Conservation (phyloP, 2,888 invertebrate genomes). For the Willowsia nigromaculata region DNA sequence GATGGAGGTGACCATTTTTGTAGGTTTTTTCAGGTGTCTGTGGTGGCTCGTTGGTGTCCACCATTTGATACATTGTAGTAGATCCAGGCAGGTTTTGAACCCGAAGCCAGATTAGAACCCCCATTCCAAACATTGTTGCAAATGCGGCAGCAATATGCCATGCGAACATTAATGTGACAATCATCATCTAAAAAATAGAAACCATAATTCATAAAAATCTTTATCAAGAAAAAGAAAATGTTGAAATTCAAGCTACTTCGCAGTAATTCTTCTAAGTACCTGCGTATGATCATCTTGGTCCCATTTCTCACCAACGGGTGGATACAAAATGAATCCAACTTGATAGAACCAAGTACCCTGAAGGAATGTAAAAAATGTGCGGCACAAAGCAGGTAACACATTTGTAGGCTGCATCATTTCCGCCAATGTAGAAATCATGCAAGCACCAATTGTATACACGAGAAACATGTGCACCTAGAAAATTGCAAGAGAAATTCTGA, state of each 20-base stretch:
- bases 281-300: conserved; percentile 80
- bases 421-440: conserved; percentile 79
- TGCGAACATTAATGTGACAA: conserved; percentile 80
- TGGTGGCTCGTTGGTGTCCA: conserved; percentile 75
- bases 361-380: conserved; percentile 81
- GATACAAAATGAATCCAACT: conserved; percentile 82
- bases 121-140: conserved; percentile 73
- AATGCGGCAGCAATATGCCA: conserved; percentile 78
- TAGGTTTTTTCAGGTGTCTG: conserved; percentile 57
- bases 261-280: conserved; percentile 51
- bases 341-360: conserved; percentile 83
- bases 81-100: conserved; percentile 75
- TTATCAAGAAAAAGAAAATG: not conserved
- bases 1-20: conserved; percentile 39
- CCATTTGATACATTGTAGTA: conserved; percentile 76
- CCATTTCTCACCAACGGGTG: conserved; percentile 80
- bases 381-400: conserved; percentile 80
- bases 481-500: not conserved
- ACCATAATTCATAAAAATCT: not conserved
- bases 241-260: not conserved
- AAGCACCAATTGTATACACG: conserved; percentile 80
- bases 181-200: conserved; percentile 80
- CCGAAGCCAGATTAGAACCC: conserved; percentile 73
- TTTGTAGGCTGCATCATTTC: conserved; percentile 80
- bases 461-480: conserved; percentile 81